Evolutionary conservation across 2,888 invertebrate species (phyloP), one percentile per base, ranked within the genome.

Genomic region (Phaedon cochleariae): DNA sequence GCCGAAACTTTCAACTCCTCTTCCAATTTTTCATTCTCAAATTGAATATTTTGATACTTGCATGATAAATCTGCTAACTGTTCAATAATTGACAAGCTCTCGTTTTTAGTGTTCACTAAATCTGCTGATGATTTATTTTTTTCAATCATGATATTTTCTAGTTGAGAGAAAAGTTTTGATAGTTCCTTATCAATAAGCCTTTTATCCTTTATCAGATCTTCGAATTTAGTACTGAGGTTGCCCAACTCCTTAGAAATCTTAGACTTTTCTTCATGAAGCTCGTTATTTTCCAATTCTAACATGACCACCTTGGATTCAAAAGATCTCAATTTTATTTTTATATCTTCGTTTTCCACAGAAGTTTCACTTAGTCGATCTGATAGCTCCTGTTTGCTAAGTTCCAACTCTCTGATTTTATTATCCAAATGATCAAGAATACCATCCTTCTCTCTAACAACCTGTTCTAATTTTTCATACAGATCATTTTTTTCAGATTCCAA

Each of bases 381-480:
- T 22, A 59, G 21, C 10, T 18, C n/a, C n/a, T 21, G 21, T 51
- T 12, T 45, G 1, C 6, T 22, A 45, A 17, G 21, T 41, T 62
- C 52, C 29, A 48, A 57, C 21, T 57, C 18, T 1, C 55, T 52
- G 12, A 64, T 51, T 12, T 69, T 58, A 41, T 55, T 20, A 20
- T 69, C 41, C 20, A 72, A 73, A 18, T 66, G 66, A 17, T 61
- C 37, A 31, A 62, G 59, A 10, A 63, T 46, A 31, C 53, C 55
- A 18, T 64, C 62, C 12, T 61, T 51, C 12, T 66, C 60, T 37
- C 64, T 64, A 5, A 45, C 26, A 57, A 15, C 45, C 10, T 54
- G 46, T 12, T 65, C 68, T 20, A 66, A 70, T 37, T 69, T 61
- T 51, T 52, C 48, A 21, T 49, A 54, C 37, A 64, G 22, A 3